A percentile compares a stretch with the other conserved stretches of the same genome.
phyloP scores from a whole-genome alignment of 2,797 vertebrate genomes.

The Rhynchonycteris naso region DNA sequence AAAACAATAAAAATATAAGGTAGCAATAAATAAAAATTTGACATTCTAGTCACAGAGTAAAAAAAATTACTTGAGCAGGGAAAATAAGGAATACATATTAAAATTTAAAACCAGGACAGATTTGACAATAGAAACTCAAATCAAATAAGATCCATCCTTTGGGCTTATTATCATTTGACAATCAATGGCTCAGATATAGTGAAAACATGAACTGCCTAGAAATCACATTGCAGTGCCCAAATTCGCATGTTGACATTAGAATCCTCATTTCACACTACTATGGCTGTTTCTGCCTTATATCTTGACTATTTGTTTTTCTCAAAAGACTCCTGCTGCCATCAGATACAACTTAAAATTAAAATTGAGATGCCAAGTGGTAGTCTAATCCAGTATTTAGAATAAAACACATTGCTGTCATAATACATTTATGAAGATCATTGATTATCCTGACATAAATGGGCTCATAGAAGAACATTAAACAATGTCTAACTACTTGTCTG shows the following conservation, averaged over 20 bases:
- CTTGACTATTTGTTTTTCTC: not conserved
- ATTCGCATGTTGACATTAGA: not conserved
- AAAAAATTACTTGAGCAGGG: not conserved
- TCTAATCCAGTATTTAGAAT: constrained; percentile 51
- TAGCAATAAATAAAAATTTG: not conserved
- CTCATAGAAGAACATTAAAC: constrained; percentile 14
- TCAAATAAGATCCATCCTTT: not conserved
- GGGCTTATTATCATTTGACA: not conserved
- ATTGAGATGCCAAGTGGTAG: not conserved
- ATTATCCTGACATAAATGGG: constrained; percentile 54
- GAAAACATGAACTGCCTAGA: not conserved
- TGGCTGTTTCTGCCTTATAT: not conserved
- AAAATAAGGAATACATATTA: not conserved
- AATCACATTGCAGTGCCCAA: not conserved
- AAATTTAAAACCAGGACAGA: not conserved
- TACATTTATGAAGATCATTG: constrained; percentile 26
- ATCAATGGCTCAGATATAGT: not conserved
- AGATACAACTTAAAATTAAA: constrained; percentile 12
- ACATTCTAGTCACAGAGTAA: not conserved
- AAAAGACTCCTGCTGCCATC: not conserved
- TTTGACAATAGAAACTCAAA: not conserved
- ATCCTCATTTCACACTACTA: not conserved
- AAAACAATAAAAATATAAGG: not conserved
- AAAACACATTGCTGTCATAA: constrained; percentile 24
- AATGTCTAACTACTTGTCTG: not conserved